Base-by-base conservation (phyloP, 2,797 vertebrate species). In the Sebastes oblongus region DNA sequence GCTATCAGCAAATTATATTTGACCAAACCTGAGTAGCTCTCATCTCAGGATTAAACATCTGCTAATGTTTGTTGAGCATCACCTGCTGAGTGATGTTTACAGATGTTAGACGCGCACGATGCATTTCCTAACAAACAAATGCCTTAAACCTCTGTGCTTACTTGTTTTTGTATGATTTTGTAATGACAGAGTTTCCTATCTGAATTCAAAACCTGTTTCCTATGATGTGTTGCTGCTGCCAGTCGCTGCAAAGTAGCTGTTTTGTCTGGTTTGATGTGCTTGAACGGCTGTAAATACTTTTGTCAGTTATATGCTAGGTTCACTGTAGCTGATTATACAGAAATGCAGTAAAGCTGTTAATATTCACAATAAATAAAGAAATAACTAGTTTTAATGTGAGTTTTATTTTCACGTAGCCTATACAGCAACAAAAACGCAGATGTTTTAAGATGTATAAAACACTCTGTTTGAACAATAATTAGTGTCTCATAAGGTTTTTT, bases 61-160 rank as follows among this genome's bases (percentile, higher is more conserved):
- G 32, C 36, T 20, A 27, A 30, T 29, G 59, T 82, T 55, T 76
- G 72, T 68, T 16, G 36, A 76, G 16, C 32, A 58, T 70, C 55
- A 55, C 52, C 32, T 59, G 34, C 67, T 36, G 34, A 81, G 50
- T 34, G 12, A 3, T 22, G n/a, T 18, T 6, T 61, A 22, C 56
- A 36, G 54, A 46, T 60, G n/a, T 66, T n/a, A 55, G 60, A 61
- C 24, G 20, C 1, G 18, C 62, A 65, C 4, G 55, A 27, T 62
- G 58, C 32, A 16, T 70, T 72, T 79, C 42, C 85, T 11, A 82
- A 73, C 72, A 74, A 88, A 66, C 58, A 22, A 83, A 89, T 88
- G 92, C 94, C 93, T 94, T 94, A 93, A 91, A 86, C 11, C 10
- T 88, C 67, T 70, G 29, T 88, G 84, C 90, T 87, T 83, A 89